Percentiles rank a stretch among this genome's conserved stretches.
Conservation (phyloP, 2,797 vertebrate species). For the Sebastes hubbsi region DNA sequence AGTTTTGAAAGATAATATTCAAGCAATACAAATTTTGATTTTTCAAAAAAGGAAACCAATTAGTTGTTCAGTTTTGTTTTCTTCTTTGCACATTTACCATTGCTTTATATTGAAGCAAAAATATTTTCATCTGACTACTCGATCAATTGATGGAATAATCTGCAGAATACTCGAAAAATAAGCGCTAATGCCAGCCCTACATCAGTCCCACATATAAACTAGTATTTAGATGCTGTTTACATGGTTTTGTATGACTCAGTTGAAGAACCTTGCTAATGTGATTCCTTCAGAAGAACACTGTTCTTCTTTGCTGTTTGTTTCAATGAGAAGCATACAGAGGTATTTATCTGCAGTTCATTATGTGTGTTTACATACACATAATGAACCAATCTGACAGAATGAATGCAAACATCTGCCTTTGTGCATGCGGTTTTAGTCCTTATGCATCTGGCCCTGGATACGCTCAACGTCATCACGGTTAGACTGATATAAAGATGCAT, state of each 20-base stretch:
- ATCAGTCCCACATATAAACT: neutral
- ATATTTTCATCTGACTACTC: too few species aligned
- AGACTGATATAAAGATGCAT: neutral
- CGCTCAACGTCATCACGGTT: neutral
- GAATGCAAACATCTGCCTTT: neutral
- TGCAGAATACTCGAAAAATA: too few species aligned
- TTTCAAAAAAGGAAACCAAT: too few species aligned
- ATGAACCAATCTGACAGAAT: neutral
- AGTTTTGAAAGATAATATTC: too few species aligned
- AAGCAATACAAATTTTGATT: too few species aligned
- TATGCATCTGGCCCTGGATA: neutral
- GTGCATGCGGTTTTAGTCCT: neutral
- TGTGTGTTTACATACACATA: neutral
- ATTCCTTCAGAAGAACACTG: neutral
- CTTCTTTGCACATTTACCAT: too few species aligned
- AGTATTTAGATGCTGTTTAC: neutral
- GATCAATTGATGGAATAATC: too few species aligned
- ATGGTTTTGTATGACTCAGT: neutral
- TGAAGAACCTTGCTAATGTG: neutral
- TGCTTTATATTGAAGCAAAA: too few species aligned
- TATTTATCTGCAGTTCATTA: neutral
- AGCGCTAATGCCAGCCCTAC: accelerated
- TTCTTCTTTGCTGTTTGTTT: neutral
- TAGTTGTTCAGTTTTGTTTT: too few species aligned
- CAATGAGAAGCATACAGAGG: neutral